phyloP scores from a whole-genome alignment of 2,888 invertebrate species.

The Pyrrhia umbra region DNA sequence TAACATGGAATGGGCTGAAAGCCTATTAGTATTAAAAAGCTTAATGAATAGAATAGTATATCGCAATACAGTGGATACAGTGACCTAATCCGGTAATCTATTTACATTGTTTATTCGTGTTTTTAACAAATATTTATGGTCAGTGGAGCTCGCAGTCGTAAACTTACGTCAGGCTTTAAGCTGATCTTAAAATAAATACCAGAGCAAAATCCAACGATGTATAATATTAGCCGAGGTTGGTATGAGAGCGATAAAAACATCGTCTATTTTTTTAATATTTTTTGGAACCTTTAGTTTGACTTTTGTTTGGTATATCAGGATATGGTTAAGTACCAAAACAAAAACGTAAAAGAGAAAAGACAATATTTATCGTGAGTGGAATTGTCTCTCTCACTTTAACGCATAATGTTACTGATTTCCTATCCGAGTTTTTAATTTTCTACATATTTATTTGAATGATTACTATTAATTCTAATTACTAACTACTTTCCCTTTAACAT shows the following conservation, averaged over 20 bases:
- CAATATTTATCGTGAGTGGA: no score
- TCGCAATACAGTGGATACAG: conserved; percentile 56
- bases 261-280: not conserved
- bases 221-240: conserved; percentile 40
- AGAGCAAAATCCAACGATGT: conserved; percentile 71
- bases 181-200: conserved; percentile 81
- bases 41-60: conserved; percentile 40
- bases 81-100: conserved; percentile 68
- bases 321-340: no score
- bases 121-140: conserved; percentile 83
- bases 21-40: not conserved
- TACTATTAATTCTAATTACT: no score
- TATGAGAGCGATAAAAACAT: conserved; percentile 37
- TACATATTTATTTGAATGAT: no score
- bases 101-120: conserved; percentile 73
- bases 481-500: no score
- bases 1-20: not conserved
- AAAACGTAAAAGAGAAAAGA: no score
- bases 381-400: no score
- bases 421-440: no score
- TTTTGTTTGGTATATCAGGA: no score
- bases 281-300: not conserved
- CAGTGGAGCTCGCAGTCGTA: conserved; percentile 73
- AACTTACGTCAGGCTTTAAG: conserved; percentile 82
- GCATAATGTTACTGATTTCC: no score